Percentiles rank a stretch among this genome's conserved stretches.
phyloP scores from a whole-genome alignment of 1,140 invertebrate species.

The Hydropsyche tenuis region DNA sequence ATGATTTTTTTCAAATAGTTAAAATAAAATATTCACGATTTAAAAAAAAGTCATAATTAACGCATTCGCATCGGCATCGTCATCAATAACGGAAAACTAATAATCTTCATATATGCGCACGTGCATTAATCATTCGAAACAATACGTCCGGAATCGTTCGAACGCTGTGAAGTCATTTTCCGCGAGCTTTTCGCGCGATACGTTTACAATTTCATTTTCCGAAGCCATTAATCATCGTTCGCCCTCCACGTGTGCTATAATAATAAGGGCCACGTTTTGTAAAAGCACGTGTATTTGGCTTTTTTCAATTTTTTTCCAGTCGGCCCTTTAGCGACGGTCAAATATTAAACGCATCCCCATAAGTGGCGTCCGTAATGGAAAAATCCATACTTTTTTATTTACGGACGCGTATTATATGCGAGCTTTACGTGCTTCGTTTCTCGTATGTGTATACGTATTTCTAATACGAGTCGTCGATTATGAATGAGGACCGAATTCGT shows the following conservation, averaged over 20 bases:
- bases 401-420: background rate
- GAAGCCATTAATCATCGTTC: slow-evolving; percentile 45
- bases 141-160: slow-evolving; percentile 25
- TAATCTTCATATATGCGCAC: slow-evolving; percentile 7
- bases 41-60: no score
- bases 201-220: slow-evolving; percentile 48
- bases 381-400: slow-evolving; percentile 43
- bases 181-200: slow-evolving; percentile 20
- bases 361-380: slow-evolving; percentile 25
- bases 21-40: no score
- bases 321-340: slow-evolving; percentile 42
- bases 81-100: slow-evolving; percentile 34
- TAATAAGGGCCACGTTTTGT: slow-evolving; percentile 37
- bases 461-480: no score
- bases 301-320: slow-evolving; percentile 11
- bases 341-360: slow-evolving; percentile 41
- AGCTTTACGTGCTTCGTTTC: no score
- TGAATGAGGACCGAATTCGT: no score
- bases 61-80: background rate
- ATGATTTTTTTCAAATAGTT: no score
- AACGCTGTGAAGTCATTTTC: slow-evolving; percentile 28
- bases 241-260: slow-evolving; percentile 44
- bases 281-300: slow-evolving; percentile 9
- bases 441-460: no score
- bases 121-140: slow-evolving; percentile 33